Percentiles rank a stretch among this genome's conserved stretches.
Conservation (phyloP, 2,113 vertebrate species). For the Turdus rufiventris region DNA sequence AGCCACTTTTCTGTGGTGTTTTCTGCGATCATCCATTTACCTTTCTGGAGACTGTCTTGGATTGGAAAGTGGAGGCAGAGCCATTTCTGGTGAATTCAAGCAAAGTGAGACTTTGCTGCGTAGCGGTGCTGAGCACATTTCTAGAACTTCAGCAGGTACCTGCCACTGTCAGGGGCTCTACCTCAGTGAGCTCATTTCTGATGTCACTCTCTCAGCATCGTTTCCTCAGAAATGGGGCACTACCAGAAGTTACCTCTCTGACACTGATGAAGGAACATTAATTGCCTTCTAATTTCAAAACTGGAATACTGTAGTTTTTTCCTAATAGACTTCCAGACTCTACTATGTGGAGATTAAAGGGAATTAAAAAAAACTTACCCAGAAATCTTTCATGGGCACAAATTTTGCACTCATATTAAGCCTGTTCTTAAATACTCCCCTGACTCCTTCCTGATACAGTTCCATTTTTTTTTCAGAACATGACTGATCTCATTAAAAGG, state of each 20-base stretch:
- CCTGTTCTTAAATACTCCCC: neutral
- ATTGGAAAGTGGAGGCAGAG: neutral
- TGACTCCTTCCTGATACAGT: neutral
- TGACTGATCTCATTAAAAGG: neutral
- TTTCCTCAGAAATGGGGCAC: neutral
- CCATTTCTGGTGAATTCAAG: neutral
- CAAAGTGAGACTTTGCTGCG: neutral
- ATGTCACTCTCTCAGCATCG: neutral
- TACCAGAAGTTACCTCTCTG: neutral
- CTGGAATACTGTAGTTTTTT: neutral
- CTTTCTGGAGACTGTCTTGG: neutral
- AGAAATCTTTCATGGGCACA: neutral
- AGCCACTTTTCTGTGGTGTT: neutral
- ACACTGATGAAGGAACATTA: neutral
- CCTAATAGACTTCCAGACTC: neutral
- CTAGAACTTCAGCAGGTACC: neutral
- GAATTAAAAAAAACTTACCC: neutral
- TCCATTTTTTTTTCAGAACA: neutral
- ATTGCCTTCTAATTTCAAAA: neutral
- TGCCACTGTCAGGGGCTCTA: neutral
- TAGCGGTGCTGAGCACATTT: neutral
- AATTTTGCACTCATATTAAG: neutral
- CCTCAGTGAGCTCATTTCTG: neutral
- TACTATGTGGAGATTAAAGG: neutral
- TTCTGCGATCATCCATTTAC: neutral